Base-by-base conservation (phyloP, 2,113 vertebrate species). In the Bagarius yarrelli region DNA sequence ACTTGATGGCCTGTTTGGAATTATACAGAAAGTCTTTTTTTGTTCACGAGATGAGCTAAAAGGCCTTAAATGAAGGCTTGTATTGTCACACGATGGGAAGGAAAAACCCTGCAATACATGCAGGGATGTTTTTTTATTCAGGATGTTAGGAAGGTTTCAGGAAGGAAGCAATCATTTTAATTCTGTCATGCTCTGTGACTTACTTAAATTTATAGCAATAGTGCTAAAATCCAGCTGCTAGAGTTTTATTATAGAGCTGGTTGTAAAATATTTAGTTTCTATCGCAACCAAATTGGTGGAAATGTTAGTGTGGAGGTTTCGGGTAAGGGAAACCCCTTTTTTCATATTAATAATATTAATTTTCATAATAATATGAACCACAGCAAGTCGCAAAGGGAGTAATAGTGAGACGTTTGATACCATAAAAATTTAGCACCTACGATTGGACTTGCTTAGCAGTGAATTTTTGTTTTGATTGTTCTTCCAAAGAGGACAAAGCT, bases 1-100 rank as follows among this genome's bases (percentile, higher is more conserved):
- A 73, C 70, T 73, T 55, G 70, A 73, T 72, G 69, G 69, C 69
- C 47, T 72, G 47, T 32, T 72, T 47, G 47, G 47, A 72, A 72
- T 32, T 34, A 30, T 55, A 55, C 52, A 73, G 52, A 73, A 21
- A 34, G 70, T 8, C 50, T 55, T 55, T 73, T 73, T 55, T 73
- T 12, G 3, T 73, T 73, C 50, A 55, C 55, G 13, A 32, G n/a
- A 71, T 40, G 67, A 52, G 30, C 44, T 27, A 19, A 71, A 30
- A 9, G 25, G 69, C 47, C 52, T 52, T 4, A 50, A 50, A 12
- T 32, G 9, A 55, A 73, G 27, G 15, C 70, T 30, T 72, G 70
- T 6, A 72, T 53, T 72, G 44, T 70, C 15, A 27, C 40, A n/a
- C 36, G 13, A 47, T 21, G 40, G 6, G 8, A 25, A 15, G 9